These are phyloP conservation scores for Mesocricetus auratus DNA, from an alignment of 2,113 vertebrate genomes.

Conservation along the genomic window DNA sequence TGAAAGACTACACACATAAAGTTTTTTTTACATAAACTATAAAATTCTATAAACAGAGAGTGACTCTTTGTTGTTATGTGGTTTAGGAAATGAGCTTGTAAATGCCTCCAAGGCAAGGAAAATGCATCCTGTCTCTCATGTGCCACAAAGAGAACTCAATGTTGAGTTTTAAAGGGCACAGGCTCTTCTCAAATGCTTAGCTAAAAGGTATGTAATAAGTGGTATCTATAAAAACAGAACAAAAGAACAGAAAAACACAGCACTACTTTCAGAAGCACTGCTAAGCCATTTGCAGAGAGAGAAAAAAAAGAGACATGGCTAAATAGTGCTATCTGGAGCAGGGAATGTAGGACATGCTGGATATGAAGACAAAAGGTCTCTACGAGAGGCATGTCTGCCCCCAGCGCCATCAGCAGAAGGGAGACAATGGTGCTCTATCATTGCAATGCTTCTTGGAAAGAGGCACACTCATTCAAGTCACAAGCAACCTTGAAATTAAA, in stretches of 20 bases:
- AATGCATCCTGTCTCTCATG: constrained; percentile 30
- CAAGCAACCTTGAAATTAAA: background rate
- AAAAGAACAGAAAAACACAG: constrained; percentile 5
- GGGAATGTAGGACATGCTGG: constrained; percentile 16
- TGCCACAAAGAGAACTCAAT: background rate
- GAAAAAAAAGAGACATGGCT: background rate
- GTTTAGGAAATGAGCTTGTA: background rate
- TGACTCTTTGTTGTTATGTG: background rate
- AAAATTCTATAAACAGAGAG: background rate
- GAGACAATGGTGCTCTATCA: background rate
- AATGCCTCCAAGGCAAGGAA: background rate
- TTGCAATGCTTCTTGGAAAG: background rate
- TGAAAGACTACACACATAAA: background rate
- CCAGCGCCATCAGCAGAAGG: background rate
- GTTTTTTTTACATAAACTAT: background rate
- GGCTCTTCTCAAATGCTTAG: constrained; percentile 6
- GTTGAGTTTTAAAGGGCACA: background rate
- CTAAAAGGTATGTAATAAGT: background rate
- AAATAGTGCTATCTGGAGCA: constrained; percentile 22
- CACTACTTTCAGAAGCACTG: background rate
- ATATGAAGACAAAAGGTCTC: background rate
- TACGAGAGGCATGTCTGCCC: background rate
- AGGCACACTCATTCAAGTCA: background rate
- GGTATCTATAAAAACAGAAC: constrained; percentile 25
- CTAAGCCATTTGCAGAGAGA: background rate